These are phyloP conservation scores for Dasypolia templi DNA, from an alignment of 2,888 invertebrate species.

Conservation along the genomic window DNA sequence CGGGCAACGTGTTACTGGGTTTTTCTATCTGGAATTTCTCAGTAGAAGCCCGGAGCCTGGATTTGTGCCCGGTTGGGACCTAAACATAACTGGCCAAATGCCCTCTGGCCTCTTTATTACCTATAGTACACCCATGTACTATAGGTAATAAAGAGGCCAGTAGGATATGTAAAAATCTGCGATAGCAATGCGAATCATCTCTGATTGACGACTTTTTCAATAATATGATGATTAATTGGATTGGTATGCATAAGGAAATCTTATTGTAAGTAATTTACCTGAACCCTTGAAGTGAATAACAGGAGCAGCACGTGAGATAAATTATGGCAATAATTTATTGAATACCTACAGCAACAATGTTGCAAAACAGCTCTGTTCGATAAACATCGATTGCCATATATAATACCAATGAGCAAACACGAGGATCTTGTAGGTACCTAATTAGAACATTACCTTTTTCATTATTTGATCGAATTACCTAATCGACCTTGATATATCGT, in stretches of 20 bases:
- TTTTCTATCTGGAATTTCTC: too few relatives aligned
- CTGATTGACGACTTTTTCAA: constrained; percentile 36
- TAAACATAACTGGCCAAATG: too few relatives aligned
- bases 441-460: constrained; percentile 38
- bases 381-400: constrained; percentile 22
- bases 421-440: constrained; percentile 19
- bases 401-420: constrained; percentile 10
- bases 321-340: constrained; percentile 31
- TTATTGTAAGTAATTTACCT: constrained; percentile 47
- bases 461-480: constrained; percentile 37
- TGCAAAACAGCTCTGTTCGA: constrained; percentile 25
- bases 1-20: too few relatives aligned
- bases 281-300: constrained; percentile 53
- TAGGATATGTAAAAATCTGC: background rate
- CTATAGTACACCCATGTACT: too few relatives aligned
- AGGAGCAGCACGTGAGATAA: constrained; percentile 42
- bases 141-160: constrained; percentile 12
- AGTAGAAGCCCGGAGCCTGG: too few relatives aligned
- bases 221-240: constrained; percentile 36
- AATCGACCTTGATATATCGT: constrained; percentile 41
- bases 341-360: constrained; percentile 22
- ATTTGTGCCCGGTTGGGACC: too few relatives aligned
- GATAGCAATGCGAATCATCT: constrained; percentile 40
- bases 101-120: too few relatives aligned
- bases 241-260: constrained; percentile 49